These are phyloP conservation scores for Chaetogeoica ovagalla DNA, from an alignment of 2,888 invertebrate species.

Conservation along the genomic window DNA sequence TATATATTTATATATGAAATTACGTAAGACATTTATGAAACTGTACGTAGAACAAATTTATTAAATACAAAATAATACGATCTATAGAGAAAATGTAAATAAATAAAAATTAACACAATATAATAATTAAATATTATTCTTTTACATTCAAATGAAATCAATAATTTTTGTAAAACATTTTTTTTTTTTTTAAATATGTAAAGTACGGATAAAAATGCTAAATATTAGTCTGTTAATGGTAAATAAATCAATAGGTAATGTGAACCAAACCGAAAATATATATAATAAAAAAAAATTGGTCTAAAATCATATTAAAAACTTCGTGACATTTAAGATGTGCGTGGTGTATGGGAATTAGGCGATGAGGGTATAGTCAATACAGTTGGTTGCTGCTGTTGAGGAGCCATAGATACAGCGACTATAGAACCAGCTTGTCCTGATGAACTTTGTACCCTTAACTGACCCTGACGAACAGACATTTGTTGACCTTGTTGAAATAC, in stretches of 20 bases:
- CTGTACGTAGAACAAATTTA: slow-evolving; percentile 39
- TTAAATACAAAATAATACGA: slow-evolving; percentile 34
- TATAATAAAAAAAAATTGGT: slow-evolving; percentile 30
- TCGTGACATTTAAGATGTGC: slow-evolving; percentile 42
- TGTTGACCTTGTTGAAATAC: slow-evolving; percentile 51
- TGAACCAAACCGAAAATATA: slow-evolving; percentile 15
- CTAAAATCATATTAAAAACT: slow-evolving; percentile 13
- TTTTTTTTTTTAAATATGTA: slow-evolving; percentile 1
- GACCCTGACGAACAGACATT: slow-evolving; percentile 51
- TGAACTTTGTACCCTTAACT: slow-evolving; percentile 44
- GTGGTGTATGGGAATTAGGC: slow-evolving; percentile 43
- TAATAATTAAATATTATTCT: slow-evolving; percentile 37
- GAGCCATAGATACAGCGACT: slow-evolving; percentile 50
- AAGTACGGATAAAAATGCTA: slow-evolving; percentile 20
- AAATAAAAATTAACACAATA: slow-evolving; percentile 32
- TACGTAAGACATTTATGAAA: slow-evolving; percentile 23
- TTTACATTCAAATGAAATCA: slow-evolving; percentile 38
- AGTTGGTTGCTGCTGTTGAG: slow-evolving; percentile 49
- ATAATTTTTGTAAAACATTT: slow-evolving; percentile 38
- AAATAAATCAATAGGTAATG: slow-evolving; percentile 39
- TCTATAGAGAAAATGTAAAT: slow-evolving; percentile 37
- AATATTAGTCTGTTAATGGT: slow-evolving; percentile 45
- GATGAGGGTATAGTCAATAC: slow-evolving; percentile 50
- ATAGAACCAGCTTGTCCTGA: slow-evolving; percentile 45
- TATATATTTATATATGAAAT: slow-evolving; percentile 10